Base-by-base conservation (phyloP, 2,113 vertebrate genomes). In the Trochalopteron elliotii region DNA sequence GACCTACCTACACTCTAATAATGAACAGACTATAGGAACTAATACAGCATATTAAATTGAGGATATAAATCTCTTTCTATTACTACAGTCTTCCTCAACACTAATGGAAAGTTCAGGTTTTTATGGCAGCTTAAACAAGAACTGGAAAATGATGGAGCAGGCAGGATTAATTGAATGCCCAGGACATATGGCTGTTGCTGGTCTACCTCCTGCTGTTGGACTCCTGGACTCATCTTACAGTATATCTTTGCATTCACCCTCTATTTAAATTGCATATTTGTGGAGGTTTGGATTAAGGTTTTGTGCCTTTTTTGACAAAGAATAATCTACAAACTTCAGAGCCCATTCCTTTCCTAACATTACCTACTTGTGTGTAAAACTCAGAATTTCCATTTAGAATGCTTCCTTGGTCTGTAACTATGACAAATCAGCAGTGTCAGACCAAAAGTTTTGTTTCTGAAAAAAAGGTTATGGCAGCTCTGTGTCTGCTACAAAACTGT, bases 11-110 rank as follows among this genome's bases (percentile, higher is more conserved):
- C 68, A 75, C 64, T 91, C 45, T 93, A 72, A 88, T 95, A 97
- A 96, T 80, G 85, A 96, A 70, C 85, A 94, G 96, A 95, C 78
- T 81, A 71, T 44, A 90, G 88, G 71, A 95, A 93, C 82, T 94
- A 96, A 92, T 96, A 60, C 47, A 75, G 85, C 68, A 86, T 88
- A 89, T 90, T 95, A 96, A 95, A 92, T 64, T 81, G 71, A 94
- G 60, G 60, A 49, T 90, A 96, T 96, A 96, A 97, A 97, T 96
- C 90, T 97, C 57, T 82, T 96, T 93, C 93, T 93, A 90, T 96
- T 94, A 94, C 88, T 91, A 83, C 91, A 88, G 82, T 94, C 95
- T 96, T 90, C 79, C 60, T 92, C 68, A 96, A 86, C 52, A 59
- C 44, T 95, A 94, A 92, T 90, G 76, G 85, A 92, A 96, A 94